Conservation (phyloP, 1,140 invertebrate species). For the Saccostrea echinata region DNA sequence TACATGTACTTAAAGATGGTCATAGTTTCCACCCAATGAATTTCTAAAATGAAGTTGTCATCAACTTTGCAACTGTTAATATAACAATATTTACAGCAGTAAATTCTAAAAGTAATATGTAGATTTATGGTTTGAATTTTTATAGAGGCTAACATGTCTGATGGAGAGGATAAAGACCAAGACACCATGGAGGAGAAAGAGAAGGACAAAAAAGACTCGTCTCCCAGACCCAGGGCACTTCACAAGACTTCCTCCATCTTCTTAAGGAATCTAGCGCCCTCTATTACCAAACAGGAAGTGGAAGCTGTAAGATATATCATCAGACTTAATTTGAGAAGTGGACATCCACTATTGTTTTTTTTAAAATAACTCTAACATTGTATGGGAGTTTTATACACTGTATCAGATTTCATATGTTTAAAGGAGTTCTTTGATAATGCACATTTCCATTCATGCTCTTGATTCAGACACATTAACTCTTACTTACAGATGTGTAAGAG, state of each 20-base stretch:
- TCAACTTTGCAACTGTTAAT: too few relatives aligned
- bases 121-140: neutral
- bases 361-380: too few relatives aligned
- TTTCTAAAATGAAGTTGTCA: too few relatives aligned
- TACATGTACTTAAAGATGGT: too few relatives aligned
- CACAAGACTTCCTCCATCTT: conserved; percentile 99
- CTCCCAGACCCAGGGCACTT: conserved; percentile 78
- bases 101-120: too few relatives aligned
- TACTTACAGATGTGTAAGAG: conserved; percentile 91
- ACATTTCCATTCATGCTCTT: neutral
- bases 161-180: conserved; percentile 76
- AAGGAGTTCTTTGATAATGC: too few relatives aligned
- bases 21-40: too few relatives aligned
- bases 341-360: neutral
- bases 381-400: too few relatives aligned
- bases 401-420: too few relatives aligned
- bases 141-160: conserved; percentile 55
- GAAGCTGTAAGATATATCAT: conserved; percentile 87
- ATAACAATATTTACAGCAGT: too few relatives aligned
- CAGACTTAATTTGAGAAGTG: neutral
- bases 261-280: conserved; percentile 95
- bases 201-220: conserved; percentile 62
- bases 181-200: conserved; percentile 63
- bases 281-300: conserved; percentile 97
- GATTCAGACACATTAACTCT: neutral